phyloP scores from a whole-genome alignment of 1,140 invertebrate species.

The Neodiprion virginianus region DNA sequence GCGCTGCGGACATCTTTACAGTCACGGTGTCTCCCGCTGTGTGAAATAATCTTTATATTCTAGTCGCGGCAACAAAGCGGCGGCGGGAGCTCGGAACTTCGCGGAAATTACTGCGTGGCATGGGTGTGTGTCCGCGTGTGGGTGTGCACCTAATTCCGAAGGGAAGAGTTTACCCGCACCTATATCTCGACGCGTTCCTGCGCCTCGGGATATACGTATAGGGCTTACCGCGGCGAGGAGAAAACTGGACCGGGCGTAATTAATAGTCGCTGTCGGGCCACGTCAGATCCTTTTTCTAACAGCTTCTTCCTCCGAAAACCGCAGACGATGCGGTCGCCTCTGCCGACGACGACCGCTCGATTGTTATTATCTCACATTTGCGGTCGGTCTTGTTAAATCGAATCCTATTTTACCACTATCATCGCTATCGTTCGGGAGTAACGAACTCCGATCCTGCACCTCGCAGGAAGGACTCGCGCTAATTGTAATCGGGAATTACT shows the following conservation, averaged over 20 bases:
- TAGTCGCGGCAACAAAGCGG: neutral
- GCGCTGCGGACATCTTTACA: neutral
- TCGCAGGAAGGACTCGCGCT: too few species aligned
- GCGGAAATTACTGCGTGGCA: neutral
- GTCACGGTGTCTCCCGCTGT: constrained; percentile 28
- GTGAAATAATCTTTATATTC: constrained; percentile 30
- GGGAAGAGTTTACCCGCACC: too few species aligned
- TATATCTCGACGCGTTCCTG: neutral
- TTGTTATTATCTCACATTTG: constrained; percentile 1
- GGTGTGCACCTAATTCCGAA: too few species aligned
- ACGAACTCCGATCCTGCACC: neutral
- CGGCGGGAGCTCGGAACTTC: neutral
- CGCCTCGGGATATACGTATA: neutral
- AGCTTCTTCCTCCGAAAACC: constrained; percentile 7
- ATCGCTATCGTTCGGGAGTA: neutral
- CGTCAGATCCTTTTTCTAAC: constrained; percentile 4
- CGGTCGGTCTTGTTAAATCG: neutral
- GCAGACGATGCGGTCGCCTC: neutral
- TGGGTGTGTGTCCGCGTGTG: too few species aligned
- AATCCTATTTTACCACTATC: neutral
- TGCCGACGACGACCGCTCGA: neutral
- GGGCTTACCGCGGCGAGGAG: neutral
- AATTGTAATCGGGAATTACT: too few species aligned
- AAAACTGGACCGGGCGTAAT: constrained; percentile 7
- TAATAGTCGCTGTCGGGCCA: constrained; percentile 9